Evolutionary conservation across 2,888 invertebrate species (phyloP).

Genomic region (Morpho deidamia): DNA sequence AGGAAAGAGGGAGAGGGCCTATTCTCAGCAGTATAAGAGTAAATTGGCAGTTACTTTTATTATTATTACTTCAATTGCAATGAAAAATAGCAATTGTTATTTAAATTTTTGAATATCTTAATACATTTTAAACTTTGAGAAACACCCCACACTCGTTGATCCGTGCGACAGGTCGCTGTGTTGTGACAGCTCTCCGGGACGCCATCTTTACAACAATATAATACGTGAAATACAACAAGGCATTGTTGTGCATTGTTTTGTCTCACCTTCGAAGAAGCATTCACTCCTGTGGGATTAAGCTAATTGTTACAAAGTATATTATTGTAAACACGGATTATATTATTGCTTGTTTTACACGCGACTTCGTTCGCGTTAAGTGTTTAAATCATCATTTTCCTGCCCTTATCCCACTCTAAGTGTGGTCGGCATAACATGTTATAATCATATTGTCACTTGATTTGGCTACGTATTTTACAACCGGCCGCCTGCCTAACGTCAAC

Average conservation of each 20-base stretch:
- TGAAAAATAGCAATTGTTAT: not conserved
- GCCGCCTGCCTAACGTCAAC: no score
- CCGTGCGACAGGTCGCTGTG: slow-evolving; percentile 53
- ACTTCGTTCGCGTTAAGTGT: no score
- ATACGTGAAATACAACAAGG: slow-evolving; percentile 19
- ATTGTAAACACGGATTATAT: not conserved
- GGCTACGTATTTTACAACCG: no score
- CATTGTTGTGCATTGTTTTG: slow-evolving; percentile 13
- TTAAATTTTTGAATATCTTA: not conserved
- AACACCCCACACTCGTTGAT: slow-evolving; percentile 35
- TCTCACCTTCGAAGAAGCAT: slow-evolving; percentile 3
- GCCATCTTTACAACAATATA: slow-evolving; percentile 33
- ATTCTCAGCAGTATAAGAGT: no score
- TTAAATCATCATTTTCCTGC: no score
- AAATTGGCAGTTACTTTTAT: no score
- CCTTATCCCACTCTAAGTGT: no score
- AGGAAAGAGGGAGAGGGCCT: no score
- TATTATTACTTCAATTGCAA: no score
- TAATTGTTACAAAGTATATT: not conserved
- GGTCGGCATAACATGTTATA: no score
- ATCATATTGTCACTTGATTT: no score
- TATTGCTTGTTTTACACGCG: no score
- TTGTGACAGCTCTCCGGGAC: slow-evolving; percentile 65
- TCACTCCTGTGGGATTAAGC: not conserved
- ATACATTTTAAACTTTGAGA: slow-evolving; percentile 35